phyloP scores from a whole-genome alignment of 2,113 vertebrate species.

The Daphoenositta chrysoptera region DNA sequence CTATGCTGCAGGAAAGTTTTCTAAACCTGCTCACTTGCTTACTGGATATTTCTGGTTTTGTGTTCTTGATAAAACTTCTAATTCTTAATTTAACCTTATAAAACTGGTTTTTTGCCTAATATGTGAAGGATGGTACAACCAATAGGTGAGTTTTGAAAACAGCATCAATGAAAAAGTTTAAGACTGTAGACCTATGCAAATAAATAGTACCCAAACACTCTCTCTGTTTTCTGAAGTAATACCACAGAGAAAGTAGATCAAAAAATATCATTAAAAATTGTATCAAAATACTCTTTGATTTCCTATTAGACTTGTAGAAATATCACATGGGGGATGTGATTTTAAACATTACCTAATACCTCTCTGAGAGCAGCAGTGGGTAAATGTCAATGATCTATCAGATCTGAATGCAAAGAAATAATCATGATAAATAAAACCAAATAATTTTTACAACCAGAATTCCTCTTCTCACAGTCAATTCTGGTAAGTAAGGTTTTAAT shows the following conservation, averaged over 20 bases:
- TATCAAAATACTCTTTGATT: neutral
- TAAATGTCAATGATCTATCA: neutral
- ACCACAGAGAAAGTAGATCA: neutral
- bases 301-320: neutral
- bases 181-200: neutral
- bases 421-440: neutral
- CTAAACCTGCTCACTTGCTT: neutral
- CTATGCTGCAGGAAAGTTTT: neutral
- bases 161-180: neutral
- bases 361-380: neutral
- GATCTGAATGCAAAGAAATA: neutral
- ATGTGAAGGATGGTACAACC: neutral
- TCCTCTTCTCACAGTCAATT: neutral
- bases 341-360: neutral
- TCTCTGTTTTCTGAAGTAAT: neutral
- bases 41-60: neutral
- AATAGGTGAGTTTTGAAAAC: neutral
- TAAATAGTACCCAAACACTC: neutral
- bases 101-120: neutral
- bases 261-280: neutral
- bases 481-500: neutral
- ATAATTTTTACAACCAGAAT: neutral
- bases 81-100: neutral
- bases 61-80: neutral
- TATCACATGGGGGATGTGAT: rapidly evolving